phyloP scores from a whole-genome alignment of 2,888 invertebrate species.

The Ophion obscuratus region DNA sequence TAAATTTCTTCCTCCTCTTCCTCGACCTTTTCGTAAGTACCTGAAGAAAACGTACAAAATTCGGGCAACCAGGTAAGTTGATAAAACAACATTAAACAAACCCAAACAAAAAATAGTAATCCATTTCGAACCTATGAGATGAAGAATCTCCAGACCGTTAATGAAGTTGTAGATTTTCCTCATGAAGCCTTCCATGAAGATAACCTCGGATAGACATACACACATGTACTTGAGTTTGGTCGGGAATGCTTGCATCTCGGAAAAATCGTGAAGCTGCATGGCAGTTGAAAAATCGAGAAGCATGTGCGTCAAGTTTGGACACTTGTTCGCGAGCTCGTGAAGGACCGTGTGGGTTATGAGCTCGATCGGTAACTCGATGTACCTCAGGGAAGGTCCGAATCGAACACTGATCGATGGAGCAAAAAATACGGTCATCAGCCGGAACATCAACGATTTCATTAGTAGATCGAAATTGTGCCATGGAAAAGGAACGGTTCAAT shows the following conservation, averaged over 20 bases:
- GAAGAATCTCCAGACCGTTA: constrained; percentile 98
- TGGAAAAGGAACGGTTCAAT: no score
- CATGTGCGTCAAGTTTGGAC: constrained; percentile 98
- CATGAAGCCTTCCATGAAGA: constrained; percentile 99
- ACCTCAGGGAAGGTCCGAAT: constrained; percentile 94
- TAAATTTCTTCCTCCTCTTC: constrained; percentile 99
- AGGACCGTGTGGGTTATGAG: constrained; percentile 98
- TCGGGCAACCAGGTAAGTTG: background rate
- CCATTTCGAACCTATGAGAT: constrained; percentile 92
- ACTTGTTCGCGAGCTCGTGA: constrained; percentile 98
- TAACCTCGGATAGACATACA: constrained; percentile 99
- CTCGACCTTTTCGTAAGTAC: constrained; percentile 98
- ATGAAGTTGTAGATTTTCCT: constrained; percentile 99
- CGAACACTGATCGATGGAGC: constrained; percentile 86
- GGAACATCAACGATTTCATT: background rate
- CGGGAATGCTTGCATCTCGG: constrained; percentile 99
- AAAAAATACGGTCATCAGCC: background rate
- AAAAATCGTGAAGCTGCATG: constrained; percentile 99
- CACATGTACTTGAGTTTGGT: constrained; percentile 97
- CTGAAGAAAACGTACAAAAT: constrained; percentile 82
- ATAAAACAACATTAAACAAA: background rate
- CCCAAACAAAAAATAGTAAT: constrained; percentile 4
- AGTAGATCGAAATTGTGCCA: no score
- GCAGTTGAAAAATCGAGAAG: constrained; percentile 99
- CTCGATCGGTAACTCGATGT: constrained; percentile 97